phyloP scores from a whole-genome alignment of 2,797 vertebrate genomes.

The Iguana delicatissima region DNA sequence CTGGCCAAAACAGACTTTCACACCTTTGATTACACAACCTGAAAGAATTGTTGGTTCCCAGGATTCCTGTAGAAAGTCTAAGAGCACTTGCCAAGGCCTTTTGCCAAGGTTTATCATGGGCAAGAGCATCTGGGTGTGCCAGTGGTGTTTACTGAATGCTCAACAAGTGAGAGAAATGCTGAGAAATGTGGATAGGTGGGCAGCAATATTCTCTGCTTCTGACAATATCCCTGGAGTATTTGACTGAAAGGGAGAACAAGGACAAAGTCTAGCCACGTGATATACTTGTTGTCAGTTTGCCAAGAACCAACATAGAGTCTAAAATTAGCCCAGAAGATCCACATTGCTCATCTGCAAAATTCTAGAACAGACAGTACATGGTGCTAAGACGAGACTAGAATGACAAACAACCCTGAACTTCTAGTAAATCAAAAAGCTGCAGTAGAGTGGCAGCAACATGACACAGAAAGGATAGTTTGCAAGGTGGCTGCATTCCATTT shows the following conservation, averaged over 20 bases:
- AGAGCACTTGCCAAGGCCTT: constrained; percentile 6
- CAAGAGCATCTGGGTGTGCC: background rate
- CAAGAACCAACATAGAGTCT: background rate
- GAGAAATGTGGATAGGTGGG: constrained; percentile 1
- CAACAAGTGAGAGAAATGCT: constrained; percentile 6
- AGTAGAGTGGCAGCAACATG: background rate
- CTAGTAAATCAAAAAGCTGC: background rate
- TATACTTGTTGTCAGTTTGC: background rate
- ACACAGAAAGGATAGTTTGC: background rate
- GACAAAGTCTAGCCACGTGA: background rate
- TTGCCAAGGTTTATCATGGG: background rate
- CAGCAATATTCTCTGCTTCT: background rate
- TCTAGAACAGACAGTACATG: background rate
- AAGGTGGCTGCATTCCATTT: background rate
- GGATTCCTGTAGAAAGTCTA: constrained; percentile 40
- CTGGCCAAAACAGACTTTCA: constrained; percentile 22
- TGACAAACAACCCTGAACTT: background rate
- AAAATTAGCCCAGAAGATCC: constrained; percentile 24
- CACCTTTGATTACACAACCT: constrained; percentile 15
- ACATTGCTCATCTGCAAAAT: constrained; percentile 1
- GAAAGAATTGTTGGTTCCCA: background rate
- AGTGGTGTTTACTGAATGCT: constrained; percentile 3
- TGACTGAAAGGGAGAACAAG: constrained; percentile 25
- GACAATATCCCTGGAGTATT: constrained; percentile 19
- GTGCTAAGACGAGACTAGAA: background rate